Evolutionary conservation across 2,113 vertebrate genomes (phyloP).

Genomic region (Dendropsophus ebraccatus): DNA sequence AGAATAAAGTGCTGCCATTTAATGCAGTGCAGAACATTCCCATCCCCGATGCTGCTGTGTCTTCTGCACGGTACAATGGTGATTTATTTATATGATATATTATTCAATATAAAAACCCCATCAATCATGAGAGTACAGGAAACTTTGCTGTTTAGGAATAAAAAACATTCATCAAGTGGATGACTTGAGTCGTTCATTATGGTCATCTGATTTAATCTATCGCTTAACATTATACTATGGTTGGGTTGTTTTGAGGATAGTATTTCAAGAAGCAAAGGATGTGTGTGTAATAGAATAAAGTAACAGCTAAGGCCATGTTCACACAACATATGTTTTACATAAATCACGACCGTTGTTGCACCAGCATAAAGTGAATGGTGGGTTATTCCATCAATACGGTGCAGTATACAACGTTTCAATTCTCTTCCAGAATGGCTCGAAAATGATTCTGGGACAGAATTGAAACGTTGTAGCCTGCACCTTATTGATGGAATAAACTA

Average conservation of each 20-base stretch:
- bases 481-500: too few relatives aligned
- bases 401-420: too few relatives aligned
- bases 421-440: too few relatives aligned
- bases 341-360: too few relatives aligned
- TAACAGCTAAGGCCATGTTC: not conserved
- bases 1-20: not conserved
- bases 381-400: too few relatives aligned
- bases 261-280: not conserved
- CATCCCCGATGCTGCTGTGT: not conserved
- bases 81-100: conserved; percentile 49
- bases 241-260: conserved; percentile 19
- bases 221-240: conserved; percentile 28
- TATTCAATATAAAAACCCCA: conserved; percentile 39
- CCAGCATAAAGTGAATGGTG: too few relatives aligned
- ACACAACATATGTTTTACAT: too few relatives aligned
- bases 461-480: too few relatives aligned
- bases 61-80: conserved; percentile 22
- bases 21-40: conserved; percentile 2
- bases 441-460: too few relatives aligned
- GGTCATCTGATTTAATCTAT: conserved; percentile 46
- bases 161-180: conserved; percentile 48
- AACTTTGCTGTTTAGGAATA: conserved; percentile 37
- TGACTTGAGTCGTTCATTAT: conserved; percentile 14
- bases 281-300: not conserved
- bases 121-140: conserved; percentile 33